Conservation (phyloP, 2,113 vertebrate species). For the Cacatua alba region DNA sequence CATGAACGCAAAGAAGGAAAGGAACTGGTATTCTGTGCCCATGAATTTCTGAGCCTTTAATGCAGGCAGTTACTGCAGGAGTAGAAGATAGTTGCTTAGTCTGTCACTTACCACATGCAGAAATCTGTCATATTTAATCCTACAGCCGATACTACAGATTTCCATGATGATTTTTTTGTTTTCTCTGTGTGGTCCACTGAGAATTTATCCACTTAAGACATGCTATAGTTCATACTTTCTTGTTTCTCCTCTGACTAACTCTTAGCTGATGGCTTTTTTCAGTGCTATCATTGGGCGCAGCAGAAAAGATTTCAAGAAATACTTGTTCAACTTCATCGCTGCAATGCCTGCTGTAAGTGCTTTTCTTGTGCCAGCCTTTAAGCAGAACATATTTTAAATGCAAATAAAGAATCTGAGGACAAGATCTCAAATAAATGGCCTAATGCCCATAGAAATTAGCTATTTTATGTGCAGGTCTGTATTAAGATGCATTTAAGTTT, state of each 20-base stretch:
- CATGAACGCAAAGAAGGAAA: background rate
- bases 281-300: constrained; percentile 98
- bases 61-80: background rate
- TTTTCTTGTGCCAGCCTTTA: background rate
- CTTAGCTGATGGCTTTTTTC: constrained; percentile 86
- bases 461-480: background rate
- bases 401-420: background rate
- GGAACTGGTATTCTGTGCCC: background rate
- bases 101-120: background rate
- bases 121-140: background rate
- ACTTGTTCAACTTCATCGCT: constrained; percentile 94
- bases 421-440: background rate
- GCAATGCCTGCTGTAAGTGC: constrained; percentile 97
- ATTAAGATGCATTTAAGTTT: background rate
- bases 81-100: background rate
- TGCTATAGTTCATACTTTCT: background rate
- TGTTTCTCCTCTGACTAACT: constrained; percentile 71
- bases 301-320: constrained; percentile 94
- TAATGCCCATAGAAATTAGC: background rate
- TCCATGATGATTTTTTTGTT: background rate
- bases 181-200: background rate
- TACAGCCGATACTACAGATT: background rate
- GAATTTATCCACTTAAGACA: background rate
- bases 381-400: background rate
- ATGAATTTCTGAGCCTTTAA: background rate